Base-by-base conservation (phyloP, 2,113 vertebrate genomes). In the Centropus unirufus region DNA sequence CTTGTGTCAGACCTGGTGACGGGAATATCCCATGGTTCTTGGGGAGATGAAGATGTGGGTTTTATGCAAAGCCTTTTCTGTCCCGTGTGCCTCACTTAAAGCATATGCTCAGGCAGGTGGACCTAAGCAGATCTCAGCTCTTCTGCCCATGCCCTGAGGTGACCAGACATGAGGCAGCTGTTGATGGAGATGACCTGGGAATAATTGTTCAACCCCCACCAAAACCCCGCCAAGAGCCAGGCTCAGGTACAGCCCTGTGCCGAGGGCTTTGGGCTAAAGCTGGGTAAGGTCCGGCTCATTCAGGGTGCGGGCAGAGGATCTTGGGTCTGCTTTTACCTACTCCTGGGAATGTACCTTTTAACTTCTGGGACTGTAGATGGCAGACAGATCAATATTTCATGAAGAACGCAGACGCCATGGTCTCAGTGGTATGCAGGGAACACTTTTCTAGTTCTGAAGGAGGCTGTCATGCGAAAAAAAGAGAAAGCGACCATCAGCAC, bases 161-260 rank as follows among this genome's bases (percentile, higher is more conserved):
- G 94, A 73, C 94, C 96, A 96, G 96, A 96, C 94, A 12, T 0
- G 61, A 87, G 73, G 73, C 95, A 96, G 88, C 92, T 96, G 94
- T 34, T 83, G 83, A 20, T 36, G 77, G 10, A 20, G 64, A 51
- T 62, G 62, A 62, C 87, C 55, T 66, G 47, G 1, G 4, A 67
- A 34, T 4, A 4, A 14, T 10, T 42, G 47, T 34, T 91, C 47
- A 77, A 0, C 12, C 34, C 49, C 4, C 44, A 3, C 0, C 2
- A 1, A 55, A 67, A 7, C 69, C 66, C 66, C 89, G 42, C 23
- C 12, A 3, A 66, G 32, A 77, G 72, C 23, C 49, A 58, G 79
- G 59, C 67, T 64, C 11, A 1, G 36, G 30, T 52, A 8, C 6
- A 42, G 54, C 63, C 8, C n/a, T 39, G 22, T 20, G 30, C 19